phyloP scores from a whole-genome alignment of 2,797 vertebrate species.

The Distichodus sexfasciatus region DNA sequence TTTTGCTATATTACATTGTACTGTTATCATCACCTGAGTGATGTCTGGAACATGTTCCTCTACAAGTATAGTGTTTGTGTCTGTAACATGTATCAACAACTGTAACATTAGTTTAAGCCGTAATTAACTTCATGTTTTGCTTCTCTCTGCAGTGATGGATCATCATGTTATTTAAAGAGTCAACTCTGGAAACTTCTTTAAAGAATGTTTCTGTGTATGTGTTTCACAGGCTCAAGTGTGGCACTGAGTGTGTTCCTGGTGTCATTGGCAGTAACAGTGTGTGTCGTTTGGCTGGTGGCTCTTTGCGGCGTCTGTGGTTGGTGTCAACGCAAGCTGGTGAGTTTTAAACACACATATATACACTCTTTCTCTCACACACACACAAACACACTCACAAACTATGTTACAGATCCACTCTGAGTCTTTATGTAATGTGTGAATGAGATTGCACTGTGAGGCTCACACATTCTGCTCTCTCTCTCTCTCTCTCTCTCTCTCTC shows the following conservation, averaged over 20 bases:
- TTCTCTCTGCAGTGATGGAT: too few relatives aligned
- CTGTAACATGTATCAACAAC: too few relatives aligned
- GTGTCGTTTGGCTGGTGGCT: constrained; percentile 94
- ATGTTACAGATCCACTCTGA: neutral
- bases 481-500: neutral
- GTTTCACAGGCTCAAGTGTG: constrained; percentile 82
- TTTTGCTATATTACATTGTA: too few relatives aligned
- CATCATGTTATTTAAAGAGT: too few relatives aligned
- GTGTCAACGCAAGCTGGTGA: constrained; percentile 99
- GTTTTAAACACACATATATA: constrained; percentile 52
- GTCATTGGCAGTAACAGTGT: constrained; percentile 95
- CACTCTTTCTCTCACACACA: constrained; percentile 41
- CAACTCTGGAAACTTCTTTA: too few relatives aligned
- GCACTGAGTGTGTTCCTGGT: constrained; percentile 95
- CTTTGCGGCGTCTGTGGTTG: constrained; percentile 97
- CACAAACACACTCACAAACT: neutral
- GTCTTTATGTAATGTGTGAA: neutral
- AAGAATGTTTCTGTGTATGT: constrained; percentile 56
- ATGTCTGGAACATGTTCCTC: too few relatives aligned
- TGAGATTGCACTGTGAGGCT: neutral
- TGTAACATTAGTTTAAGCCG: too few relatives aligned
- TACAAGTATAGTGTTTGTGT: neutral
- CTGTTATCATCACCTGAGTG: too few relatives aligned
- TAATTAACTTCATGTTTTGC: too few relatives aligned
- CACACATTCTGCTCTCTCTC: neutral